Base-by-base conservation (phyloP, 37 sponge, comb jelly and placozoan genomes). In the Aplysina aerophoba region DNA sequence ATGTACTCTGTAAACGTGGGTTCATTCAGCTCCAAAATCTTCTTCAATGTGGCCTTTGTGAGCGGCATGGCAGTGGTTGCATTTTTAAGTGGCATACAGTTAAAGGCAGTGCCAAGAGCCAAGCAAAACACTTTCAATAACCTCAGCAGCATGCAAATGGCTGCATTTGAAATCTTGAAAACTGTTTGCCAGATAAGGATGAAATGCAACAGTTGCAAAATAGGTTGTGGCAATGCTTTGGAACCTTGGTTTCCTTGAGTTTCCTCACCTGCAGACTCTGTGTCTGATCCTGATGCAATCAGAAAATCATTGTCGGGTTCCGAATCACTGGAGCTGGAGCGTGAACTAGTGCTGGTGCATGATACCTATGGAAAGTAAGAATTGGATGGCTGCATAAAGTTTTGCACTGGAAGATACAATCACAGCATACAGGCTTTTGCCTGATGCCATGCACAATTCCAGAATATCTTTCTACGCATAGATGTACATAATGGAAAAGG, bases 1-100 rank as follows among this genome's bases (percentile, higher is more conserved):
- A 62, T 68, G 77, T 79, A 88, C 67, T 83, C 80, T 38, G 55
- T 56, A 24, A 81, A 81, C 34, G 55, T n/a, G 56, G 20, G 27
- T 57, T 57, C 17, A 17, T 57, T 15, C 17, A 57, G 59, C 59
- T 57, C 59, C 15, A 57, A 20, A 17, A 17, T 17, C 59, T 57
- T 57, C 17, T 20, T 15, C 15, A 57, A 20, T 20, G 17, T 17
- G 17, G 15, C 59, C 17, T 57, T 36, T 8, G 75, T 12, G 4
- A 36, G 31, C 37, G 75, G 75, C 11, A 31, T 36, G 22, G 36
- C 11, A 8, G 28, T 27, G 6, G 14, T n/a, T 17, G 75, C 75
- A 73, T 37, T 8, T 39, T 73, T 73, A 22, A 73, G 15, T 17
- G 28, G 38, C 22, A 13, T 15, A 73, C 36, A 37, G 5, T 73